Percentiles rank a stretch among this genome's conserved stretches.
Conservation (phyloP, 2,113 vertebrate species). For the Fregata magnificens region DNA sequence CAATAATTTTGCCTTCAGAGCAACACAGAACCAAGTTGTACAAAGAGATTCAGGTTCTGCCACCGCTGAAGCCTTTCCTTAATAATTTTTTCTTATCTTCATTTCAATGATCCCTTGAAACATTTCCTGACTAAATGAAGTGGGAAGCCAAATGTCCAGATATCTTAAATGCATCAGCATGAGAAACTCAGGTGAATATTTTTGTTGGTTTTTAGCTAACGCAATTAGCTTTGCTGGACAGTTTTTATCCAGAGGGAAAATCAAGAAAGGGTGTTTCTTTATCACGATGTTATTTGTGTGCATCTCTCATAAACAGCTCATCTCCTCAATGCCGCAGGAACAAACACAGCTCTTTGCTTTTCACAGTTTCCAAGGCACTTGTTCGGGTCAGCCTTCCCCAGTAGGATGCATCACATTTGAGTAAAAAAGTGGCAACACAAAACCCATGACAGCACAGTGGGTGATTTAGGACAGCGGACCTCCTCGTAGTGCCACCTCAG, state of each 20-base stretch:
- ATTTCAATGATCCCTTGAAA: neutral
- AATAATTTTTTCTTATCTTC: neutral
- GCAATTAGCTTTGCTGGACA: neutral
- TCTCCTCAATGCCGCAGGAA: neutral
- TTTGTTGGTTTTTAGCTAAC: neutral
- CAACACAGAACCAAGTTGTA: neutral
- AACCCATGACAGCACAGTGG: neutral
- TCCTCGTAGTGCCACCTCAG: neutral
- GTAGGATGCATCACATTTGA: neutral
- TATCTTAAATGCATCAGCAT: neutral
- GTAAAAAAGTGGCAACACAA: neutral
- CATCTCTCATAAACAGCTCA: neutral
- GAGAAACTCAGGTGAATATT: neutral
- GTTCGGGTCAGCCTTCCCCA: rapidly evolving
- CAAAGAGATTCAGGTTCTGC: neutral
- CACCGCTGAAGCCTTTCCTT: neutral
- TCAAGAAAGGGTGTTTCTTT: neutral
- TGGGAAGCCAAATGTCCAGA: neutral
- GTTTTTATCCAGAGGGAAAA: neutral
- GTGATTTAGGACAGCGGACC: neutral
- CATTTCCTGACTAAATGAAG: neutral
- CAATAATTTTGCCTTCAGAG: neutral
- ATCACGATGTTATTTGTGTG: rapidly evolving
- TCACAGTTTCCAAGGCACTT: neutral
- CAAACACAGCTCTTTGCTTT: neutral